A percentile compares a stretch with the other conserved stretches of the same genome.
phyloP scores from a whole-genome alignment of 2,888 invertebrate species.

The Isoperla grammatica region DNA sequence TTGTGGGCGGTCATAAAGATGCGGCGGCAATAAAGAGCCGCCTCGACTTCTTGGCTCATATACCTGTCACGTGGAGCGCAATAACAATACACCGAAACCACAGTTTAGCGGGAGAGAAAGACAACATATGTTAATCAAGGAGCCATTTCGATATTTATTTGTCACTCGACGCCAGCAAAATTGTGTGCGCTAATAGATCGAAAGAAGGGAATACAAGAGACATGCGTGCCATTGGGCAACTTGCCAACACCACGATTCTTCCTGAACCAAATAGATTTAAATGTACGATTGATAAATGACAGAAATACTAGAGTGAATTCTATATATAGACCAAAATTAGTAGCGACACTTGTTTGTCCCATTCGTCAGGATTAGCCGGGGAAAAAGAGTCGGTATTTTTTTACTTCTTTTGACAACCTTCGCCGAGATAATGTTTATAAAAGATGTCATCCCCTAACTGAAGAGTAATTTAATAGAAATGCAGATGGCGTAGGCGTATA shows the following conservation, averaged over 20 bases:
- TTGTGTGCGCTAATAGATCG: not conserved
- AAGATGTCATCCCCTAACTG: slow-evolving; percentile 11
- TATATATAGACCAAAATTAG: slow-evolving; percentile 17
- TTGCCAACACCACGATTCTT: slow-evolving; percentile 6
- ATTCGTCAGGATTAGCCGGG: slow-evolving; percentile 10
- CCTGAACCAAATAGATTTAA: not conserved
- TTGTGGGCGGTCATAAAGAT: too few species aligned
- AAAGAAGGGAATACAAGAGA: not conserved
- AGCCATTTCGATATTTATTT: not conserved
- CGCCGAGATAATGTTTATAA: slow-evolving; percentile 16
- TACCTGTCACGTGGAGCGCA: too few species aligned
- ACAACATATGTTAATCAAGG: not conserved
- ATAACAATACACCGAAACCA: too few species aligned
- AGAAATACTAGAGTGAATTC: slow-evolving; percentile 17
- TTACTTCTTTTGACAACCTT: slow-evolving; percentile 14
- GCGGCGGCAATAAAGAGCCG: too few species aligned
- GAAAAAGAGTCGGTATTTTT: slow-evolving; percentile 3
- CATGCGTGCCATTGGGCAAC: not conserved
- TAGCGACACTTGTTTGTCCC: slow-evolving; percentile 16
- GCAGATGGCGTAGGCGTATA: too few species aligned
- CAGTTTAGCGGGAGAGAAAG: too few species aligned
- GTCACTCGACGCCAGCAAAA: not conserved
- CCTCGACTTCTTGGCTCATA: too few species aligned
- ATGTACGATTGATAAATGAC: slow-evolving; percentile 19
- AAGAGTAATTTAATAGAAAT: too few species aligned